These are phyloP conservation scores for Drosophila melanocephala DNA, from an alignment of 2,888 invertebrate species.

Conservation along the genomic window DNA sequence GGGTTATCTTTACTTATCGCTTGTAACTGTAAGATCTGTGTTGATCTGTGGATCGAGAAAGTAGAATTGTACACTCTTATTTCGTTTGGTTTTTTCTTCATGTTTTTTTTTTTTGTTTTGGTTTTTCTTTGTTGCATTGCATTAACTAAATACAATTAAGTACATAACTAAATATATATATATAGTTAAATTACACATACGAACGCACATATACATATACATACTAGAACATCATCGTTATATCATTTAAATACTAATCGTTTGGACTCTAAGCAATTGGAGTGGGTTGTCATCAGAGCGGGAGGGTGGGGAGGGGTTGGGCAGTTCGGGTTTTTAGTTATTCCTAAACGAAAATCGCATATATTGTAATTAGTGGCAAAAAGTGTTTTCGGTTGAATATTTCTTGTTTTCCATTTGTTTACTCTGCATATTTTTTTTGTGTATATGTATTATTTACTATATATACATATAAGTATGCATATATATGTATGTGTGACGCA, in stretches of 20 bases:
- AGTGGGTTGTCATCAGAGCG: conserved; percentile 13
- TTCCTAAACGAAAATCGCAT: conserved; percentile 34
- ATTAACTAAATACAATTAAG: conserved; percentile 58
- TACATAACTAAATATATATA: conserved; percentile 54
- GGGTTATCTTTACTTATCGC: conserved; percentile 44
- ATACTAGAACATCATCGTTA: conserved; percentile 57
- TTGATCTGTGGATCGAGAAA: conserved; percentile 47
- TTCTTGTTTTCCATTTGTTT: conserved; percentile 11
- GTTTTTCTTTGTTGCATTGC: conserved; percentile 30
- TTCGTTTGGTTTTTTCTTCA: conserved; percentile 26
- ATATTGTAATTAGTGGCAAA: conserved; percentile 20
- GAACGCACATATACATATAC: conserved; percentile 60
- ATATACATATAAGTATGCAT: conserved; percentile 27
- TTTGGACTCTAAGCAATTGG: conserved; percentile 31
- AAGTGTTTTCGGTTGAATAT: conserved; percentile 31
- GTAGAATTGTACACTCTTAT: conserved; percentile 44
- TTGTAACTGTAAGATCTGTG: conserved; percentile 20
- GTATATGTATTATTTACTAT: conserved; percentile 12
- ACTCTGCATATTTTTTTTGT: conserved; percentile 16
- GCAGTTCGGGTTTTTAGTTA: not conserved
- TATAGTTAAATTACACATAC: conserved; percentile 71
- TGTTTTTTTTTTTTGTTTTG: conserved; percentile 10
- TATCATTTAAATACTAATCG: conserved; percentile 51
- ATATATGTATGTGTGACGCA: conserved; percentile 36
- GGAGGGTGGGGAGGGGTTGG: not conserved